Evolutionary conservation across 2,797 vertebrate species (phyloP).

Genomic region (Takifugu rubripes): DNA sequence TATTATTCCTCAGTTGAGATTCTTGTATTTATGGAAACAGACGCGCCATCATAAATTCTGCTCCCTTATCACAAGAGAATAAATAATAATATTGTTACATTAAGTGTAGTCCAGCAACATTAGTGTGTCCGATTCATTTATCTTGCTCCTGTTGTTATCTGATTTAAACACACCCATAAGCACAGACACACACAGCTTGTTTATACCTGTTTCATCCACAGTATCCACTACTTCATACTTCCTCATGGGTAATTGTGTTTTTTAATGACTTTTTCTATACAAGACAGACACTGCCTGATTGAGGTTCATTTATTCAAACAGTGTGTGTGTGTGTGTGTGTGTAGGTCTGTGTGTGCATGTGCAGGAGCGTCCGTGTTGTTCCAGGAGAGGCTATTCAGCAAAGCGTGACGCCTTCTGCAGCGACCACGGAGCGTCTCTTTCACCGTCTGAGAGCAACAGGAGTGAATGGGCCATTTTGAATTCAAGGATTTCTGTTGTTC

Average conservation of each 20-base stretch:
- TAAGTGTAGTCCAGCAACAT: conserved; percentile 50
- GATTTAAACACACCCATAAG: conserved; percentile 1
- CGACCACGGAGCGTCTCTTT: background rate
- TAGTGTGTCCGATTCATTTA: conserved; percentile 33
- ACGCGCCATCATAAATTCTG: conserved; percentile 13
- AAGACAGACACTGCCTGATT: too few relatives aligned
- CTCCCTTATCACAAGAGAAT: conserved; percentile 29
- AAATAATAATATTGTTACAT: conserved; percentile 35
- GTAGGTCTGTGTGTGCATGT: conserved; percentile 3
- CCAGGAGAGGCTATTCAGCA: conserved; percentile 10
- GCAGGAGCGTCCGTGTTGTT: background rate
- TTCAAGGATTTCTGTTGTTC: conserved; percentile 15
- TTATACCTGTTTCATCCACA: background rate
- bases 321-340: too few relatives aligned
- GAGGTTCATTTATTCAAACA: too few relatives aligned
- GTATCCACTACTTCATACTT: too few relatives aligned
- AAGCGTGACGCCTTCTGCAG: conserved; percentile 8
- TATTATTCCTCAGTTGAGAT: conserved; percentile 2
- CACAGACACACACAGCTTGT: conserved; percentile 8
- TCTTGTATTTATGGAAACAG: conserved; percentile 1
- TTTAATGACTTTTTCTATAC: too few relatives aligned
- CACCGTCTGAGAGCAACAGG: background rate
- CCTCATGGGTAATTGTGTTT: too few relatives aligned
- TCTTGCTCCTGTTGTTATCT: conserved; percentile 14
- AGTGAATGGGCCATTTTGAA: conserved; percentile 3